A percentile compares a stretch with the other conserved stretches of the same genome.
phyloP scores from a whole-genome alignment of 1,140 invertebrate species.

The Calliopsis andreniformis region DNA sequence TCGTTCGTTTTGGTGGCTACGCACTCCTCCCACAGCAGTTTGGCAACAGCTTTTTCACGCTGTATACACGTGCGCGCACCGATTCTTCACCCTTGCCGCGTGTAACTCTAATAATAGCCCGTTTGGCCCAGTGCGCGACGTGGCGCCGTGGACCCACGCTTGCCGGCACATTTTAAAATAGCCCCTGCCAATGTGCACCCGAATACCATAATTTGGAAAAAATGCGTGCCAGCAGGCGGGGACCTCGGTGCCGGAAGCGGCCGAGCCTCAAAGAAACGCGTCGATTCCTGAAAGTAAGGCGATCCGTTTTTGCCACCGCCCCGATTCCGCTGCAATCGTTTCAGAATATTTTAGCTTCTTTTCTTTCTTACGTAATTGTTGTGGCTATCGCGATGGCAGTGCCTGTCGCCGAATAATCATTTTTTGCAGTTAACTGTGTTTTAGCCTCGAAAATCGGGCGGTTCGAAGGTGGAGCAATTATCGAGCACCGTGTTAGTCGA shows the following conservation, averaged over 20 bases:
- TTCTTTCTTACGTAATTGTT: background rate
- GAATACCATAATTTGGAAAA: slow-evolving; percentile 50
- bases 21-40: too few species aligned
- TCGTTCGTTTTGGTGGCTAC: too few species aligned
- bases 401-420: too few species aligned
- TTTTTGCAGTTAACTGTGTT: too few species aligned
- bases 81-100: slow-evolving; percentile 51
- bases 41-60: background rate
- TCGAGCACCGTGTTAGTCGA: background rate
- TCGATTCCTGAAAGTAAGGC: background rate
- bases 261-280: background rate
- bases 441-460: background rate
- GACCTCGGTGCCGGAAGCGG: slow-evolving; percentile 48
- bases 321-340: background rate
- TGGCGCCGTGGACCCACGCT: slow-evolving; percentile 52
- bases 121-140: slow-evolving; percentile 53
- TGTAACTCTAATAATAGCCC: slow-evolving; percentile 60
- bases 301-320: background rate
- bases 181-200: background rate
- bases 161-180: slow-evolving; percentile 46
- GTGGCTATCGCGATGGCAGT: too few species aligned
- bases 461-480: background rate
- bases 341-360: background rate
- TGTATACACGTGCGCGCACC: slow-evolving; percentile 24
- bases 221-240: background rate